Evolutionary conservation across 2,888 invertebrate genomes (phyloP).

Genomic region (Catocala sponsa): DNA sequence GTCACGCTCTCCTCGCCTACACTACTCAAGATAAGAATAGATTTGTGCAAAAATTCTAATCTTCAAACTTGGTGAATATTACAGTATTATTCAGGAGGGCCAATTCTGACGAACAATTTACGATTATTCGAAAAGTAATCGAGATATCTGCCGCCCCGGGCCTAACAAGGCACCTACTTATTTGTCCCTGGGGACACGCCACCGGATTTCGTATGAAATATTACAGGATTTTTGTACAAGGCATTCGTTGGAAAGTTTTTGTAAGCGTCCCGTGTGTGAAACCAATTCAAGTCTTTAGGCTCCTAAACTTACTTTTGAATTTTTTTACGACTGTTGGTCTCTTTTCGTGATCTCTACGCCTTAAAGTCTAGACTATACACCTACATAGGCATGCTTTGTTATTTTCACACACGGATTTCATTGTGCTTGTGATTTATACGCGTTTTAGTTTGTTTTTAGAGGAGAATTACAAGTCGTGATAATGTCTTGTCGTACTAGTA

Average conservation of each 20-base stretch:
- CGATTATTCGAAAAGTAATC: constrained; percentile 70
- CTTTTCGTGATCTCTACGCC: no score
- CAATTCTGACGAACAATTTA: constrained; percentile 64
- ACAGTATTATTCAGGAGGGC: constrained; percentile 53
- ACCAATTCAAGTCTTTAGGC: constrained; percentile 15
- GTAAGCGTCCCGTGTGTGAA: constrained; percentile 15
- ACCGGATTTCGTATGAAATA: constrained; percentile 50
- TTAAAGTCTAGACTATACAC: no score
- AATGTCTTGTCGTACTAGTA: no score
- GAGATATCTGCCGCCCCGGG: constrained; percentile 40
- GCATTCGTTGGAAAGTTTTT: constrained; percentile 31
- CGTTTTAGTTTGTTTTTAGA: no score
- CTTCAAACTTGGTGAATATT: constrained; percentile 32
- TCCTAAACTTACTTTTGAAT: constrained; percentile 22
- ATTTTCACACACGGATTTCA: no score
- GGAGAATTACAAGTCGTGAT: no score
- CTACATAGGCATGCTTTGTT: no score
- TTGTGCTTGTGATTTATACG: no score
- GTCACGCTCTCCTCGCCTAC: background rate
- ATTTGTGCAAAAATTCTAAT: constrained; percentile 37
- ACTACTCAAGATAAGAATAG: constrained; percentile 18
- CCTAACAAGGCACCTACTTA: constrained; percentile 54
- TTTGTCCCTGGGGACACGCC: constrained; percentile 50
- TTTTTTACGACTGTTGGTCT: constrained; percentile 7
- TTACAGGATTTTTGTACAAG: constrained; percentile 33